Evolutionary conservation across 2,797 vertebrate genomes (phyloP), one percentile per base, ranked within the genome.

Genomic region (Rhodeus uyekii): DNA sequence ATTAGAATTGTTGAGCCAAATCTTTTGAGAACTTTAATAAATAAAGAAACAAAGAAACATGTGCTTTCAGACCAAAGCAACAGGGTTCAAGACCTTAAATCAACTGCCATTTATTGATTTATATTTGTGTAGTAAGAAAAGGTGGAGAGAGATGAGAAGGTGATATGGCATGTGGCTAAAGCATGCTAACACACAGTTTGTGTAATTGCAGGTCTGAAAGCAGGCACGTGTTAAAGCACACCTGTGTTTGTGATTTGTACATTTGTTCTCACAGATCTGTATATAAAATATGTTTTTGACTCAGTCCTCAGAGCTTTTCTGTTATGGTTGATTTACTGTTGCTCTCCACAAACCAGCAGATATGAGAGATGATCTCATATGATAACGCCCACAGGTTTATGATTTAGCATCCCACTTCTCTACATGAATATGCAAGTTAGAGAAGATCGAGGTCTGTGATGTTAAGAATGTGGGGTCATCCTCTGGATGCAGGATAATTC

Each of bases 1-100:
- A 76, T 82, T 76, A 50, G 46, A 76, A 76, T 12, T 60, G 61
- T 68, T 82, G 63, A 76, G 48, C 50, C 61, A 82, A 68, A 76
- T 82, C 63, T 60, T 82, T 82, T 60, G 80, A 67, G 36, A 68
- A 36, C 80, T 60, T 68, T 82, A 76, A 75, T 39, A 82, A 75
- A 76, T 65, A 81, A 42, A 55, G 44, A 67, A 82, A 58, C 63
- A 68, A 73, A 48, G 32, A 64, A 81, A 24, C 27, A 32, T 63
- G 42, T 44, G 72, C 29, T 68, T 34, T 55, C 36, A 60, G 61
- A 60, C 36, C 38, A 53, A 81, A 75, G 60, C 38, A 19, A 58
- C 13, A 27, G 48, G 29, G 61, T 68, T 67, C n/a, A 73, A 50
- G 44, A 29, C 44, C 44, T 63, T 73, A 42, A 55, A 76, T 18